phyloP scores from a whole-genome alignment of 2,888 invertebrate species.

The Lottia scabra region DNA sequence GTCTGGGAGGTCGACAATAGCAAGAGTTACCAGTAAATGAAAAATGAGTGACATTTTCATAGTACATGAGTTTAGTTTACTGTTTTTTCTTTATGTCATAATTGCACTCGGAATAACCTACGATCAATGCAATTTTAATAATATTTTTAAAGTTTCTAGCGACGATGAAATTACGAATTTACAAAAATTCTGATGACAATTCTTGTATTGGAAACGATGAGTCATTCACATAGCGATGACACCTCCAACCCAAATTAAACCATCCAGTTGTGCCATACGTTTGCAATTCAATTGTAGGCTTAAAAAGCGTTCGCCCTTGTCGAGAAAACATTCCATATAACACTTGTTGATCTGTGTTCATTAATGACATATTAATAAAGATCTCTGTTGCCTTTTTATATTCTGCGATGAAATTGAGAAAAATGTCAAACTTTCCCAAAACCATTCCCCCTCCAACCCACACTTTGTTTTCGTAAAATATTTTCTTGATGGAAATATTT shows the following conservation, averaged over 20 bases:
- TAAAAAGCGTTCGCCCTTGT: not conserved
- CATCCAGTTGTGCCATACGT: not conserved
- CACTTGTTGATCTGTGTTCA: conserved; percentile 39
- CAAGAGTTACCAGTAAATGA: too few species aligned
- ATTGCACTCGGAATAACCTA: too few species aligned
- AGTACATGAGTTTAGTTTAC: too few species aligned
- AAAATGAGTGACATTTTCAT: too few species aligned
- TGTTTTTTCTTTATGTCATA: too few species aligned
- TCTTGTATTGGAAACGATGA: too few species aligned
- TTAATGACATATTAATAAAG: conserved; percentile 27
- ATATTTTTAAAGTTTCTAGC: too few species aligned
- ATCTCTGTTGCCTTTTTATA: conserved; percentile 25
- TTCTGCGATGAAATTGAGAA: conserved; percentile 20
- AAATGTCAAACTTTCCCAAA: conserved; percentile 20
- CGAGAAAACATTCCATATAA: conserved; percentile 11
- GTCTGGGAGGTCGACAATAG: too few species aligned
- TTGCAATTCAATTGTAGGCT: not conserved
- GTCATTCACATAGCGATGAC: not conserved
- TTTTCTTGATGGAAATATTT: conserved; percentile 13
- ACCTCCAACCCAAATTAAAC: not conserved
- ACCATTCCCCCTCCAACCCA: conserved; percentile 42
- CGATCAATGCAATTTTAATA: too few species aligned
- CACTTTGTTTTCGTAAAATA: conserved; percentile 33
- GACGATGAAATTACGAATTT: too few species aligned
- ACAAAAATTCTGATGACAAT: too few species aligned